A percentile compares a stretch with the other conserved stretches of the same genome.
Evolutionary conservation across 2,797 vertebrate species (phyloP).

Genomic region (Tangara arthus): DNA sequence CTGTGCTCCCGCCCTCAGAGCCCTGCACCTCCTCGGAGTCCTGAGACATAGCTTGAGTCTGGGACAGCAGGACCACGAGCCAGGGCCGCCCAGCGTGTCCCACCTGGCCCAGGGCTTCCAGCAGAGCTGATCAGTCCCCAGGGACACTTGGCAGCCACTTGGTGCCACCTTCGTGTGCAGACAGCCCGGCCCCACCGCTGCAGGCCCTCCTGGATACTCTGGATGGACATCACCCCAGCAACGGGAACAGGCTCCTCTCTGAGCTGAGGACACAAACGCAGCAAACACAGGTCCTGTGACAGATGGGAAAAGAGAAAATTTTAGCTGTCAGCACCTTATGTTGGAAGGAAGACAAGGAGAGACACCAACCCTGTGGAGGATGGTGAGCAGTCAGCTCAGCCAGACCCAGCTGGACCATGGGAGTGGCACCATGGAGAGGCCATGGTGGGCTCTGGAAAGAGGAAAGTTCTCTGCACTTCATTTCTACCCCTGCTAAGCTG

Average conservation of each 20-base stretch:
- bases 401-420: background rate
- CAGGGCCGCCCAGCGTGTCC: background rate
- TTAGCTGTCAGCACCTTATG: background rate
- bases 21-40: background rate
- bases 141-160: background rate
- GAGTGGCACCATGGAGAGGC: background rate
- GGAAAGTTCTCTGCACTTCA: background rate
- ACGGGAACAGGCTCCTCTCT: background rate
- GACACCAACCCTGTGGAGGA: background rate
- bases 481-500: background rate
- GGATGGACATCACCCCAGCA: background rate
- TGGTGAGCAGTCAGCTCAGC: background rate
- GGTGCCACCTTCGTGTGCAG: background rate
- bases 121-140: background rate
- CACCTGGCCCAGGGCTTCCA: background rate
- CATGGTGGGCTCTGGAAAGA: background rate
- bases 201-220: fast-evolving
- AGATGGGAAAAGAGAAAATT: background rate
- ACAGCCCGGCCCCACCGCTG: fast-evolving
- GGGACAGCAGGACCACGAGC: fast-evolving
- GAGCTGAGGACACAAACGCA: background rate
- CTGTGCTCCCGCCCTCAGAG: background rate
- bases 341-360: background rate
- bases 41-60: fast-evolving
- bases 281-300: background rate